A percentile compares a stretch with the other conserved stretches of the same genome.
These are phyloP conservation scores for Parnassius glacialis DNA, from an alignment of 2,888 invertebrate species.

Conservation along the genomic window DNA sequence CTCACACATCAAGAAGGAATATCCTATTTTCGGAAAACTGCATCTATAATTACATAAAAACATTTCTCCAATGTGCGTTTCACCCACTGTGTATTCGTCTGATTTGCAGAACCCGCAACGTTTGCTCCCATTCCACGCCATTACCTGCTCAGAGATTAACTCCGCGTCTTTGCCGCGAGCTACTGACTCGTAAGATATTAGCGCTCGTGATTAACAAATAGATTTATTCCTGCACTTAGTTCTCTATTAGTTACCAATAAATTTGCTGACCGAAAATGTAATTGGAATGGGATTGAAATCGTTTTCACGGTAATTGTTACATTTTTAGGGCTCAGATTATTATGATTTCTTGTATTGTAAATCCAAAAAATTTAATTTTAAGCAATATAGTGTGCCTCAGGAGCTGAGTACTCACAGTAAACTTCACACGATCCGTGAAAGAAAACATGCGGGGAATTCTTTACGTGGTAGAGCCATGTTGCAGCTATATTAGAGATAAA, in stretches of 20 bases:
- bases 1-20: too few relatives aligned
- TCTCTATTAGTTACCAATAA: constrained; percentile 23
- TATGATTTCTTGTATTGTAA: too few relatives aligned
- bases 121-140: constrained; percentile 42
- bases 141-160: constrained; percentile 45
- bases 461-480: too few relatives aligned
- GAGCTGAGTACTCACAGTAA: too few relatives aligned
- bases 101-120: constrained; percentile 29
- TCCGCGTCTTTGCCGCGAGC: constrained; percentile 28
- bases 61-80: constrained; percentile 4
- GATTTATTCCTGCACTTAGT: constrained; percentile 24
- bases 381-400: too few relatives aligned
- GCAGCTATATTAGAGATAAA: too few relatives aligned
- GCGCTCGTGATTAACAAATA: constrained; percentile 25
- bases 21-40: too few relatives aligned
- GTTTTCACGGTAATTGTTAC: constrained; percentile 5
- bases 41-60: too few relatives aligned
- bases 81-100: not conserved
- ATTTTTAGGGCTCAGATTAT: too few relatives aligned
- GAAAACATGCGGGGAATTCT: too few relatives aligned
- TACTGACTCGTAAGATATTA: constrained; percentile 31
- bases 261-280: constrained; percentile 16
- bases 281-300: constrained; percentile 14
- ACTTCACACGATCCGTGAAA: too few relatives aligned
- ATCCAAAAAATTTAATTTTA: too few relatives aligned